Evolutionary conservation across 2,797 vertebrate species (phyloP), one percentile per base, ranked within the genome.

Genomic region (Cheirogaleus major): DNA sequence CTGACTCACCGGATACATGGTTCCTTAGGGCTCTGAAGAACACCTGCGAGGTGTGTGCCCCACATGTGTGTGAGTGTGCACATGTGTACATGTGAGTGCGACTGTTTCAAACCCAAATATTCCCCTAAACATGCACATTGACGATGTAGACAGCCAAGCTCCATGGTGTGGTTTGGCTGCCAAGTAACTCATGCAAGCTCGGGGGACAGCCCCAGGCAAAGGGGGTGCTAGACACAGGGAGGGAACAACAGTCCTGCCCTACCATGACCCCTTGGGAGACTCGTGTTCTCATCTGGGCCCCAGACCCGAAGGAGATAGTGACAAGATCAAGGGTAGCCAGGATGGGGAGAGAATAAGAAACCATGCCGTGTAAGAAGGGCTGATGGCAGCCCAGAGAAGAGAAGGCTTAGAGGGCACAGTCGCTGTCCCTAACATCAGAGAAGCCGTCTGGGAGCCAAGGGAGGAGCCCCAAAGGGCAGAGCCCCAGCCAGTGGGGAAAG

Each of bases 331-430:
- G 23, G 41, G 41, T 8, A 32, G 25, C 81, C 75, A 72, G 45
- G 22, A 35, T 30, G 12, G 61, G 55, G 13, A 84, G 45, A 69
- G 86, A 76, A 14, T 18, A 48, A 30, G 73, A 61, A 50, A 35
- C 7, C 14, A n/a, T 32, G 27, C 72, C 27, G 0, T 0, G 22
- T 18, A 8, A 14, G n/a, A 27, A n/a, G n/a, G 32, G 18, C 5
- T n/a, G 35, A 20, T n/a, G 23, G 81, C 72, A 55, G 1, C 38
- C 43, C 32, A 22, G 30, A 89, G n/a, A 65, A 89, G 90, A 59
- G 25, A 72, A 67, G 65, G 13, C 52, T 63, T 32, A 18, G 17
- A 81, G 7, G 3, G 48, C 30, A 32, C 32, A 18, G 0, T 13
- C 2, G 0, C 67, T 41, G 35, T n/a, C 82, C n/a, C 86, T 35